Evolutionary conservation across 2,113 vertebrate species (phyloP).

Genomic region (Perognathus longimembris): DNA sequence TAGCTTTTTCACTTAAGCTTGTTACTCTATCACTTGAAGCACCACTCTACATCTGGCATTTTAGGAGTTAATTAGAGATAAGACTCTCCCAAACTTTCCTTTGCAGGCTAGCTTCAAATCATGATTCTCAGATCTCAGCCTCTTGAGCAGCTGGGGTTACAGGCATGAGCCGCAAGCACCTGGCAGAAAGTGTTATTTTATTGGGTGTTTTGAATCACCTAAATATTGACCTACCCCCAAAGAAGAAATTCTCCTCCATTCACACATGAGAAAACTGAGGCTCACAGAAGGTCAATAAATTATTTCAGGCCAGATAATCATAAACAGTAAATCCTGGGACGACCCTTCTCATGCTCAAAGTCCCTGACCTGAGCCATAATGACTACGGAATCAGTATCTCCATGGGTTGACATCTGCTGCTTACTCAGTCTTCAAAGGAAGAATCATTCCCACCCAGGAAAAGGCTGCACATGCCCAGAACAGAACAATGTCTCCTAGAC

Average conservation of each 20-base stretch:
- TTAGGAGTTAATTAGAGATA: too few relatives aligned
- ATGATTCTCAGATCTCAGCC: too few relatives aligned
- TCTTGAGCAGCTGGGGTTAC: too few relatives aligned
- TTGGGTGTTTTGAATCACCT: background rate
- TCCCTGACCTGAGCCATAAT: background rate
- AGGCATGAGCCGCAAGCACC: too few relatives aligned
- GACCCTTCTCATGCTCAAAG: background rate
- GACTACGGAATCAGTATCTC: too few relatives aligned
- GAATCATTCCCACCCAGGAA: background rate
- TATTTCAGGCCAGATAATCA: background rate
- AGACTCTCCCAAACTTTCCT: too few relatives aligned
- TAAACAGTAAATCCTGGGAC: background rate
- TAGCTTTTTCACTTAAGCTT: too few relatives aligned
- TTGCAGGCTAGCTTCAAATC: too few relatives aligned
- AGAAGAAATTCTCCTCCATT: background rate
- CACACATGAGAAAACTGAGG: background rate
- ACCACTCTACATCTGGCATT: too few relatives aligned
- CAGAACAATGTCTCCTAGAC: background rate
- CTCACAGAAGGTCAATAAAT: background rate
- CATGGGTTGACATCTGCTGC: background rate
- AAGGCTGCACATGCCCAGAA: background rate
- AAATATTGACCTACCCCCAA: slow-evolving; percentile 30
- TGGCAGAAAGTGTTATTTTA: background rate
- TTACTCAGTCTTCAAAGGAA: background rate
- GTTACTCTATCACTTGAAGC: too few relatives aligned